These are phyloP conservation scores for Heterochromis multidens DNA, from an alignment of 2,113 vertebrate genomes.

Conservation along the genomic window DNA sequence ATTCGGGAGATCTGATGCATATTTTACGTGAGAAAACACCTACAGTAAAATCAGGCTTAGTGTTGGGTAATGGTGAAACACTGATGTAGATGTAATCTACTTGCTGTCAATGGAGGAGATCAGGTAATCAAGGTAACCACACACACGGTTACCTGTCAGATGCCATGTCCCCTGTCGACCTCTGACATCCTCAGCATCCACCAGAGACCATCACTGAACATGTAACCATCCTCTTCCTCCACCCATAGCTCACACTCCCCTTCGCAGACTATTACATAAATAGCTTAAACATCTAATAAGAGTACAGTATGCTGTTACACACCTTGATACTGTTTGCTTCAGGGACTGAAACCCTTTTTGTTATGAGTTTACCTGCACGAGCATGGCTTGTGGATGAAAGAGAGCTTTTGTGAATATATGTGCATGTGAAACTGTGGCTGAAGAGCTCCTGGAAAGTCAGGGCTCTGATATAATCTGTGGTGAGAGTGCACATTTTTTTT, in stretches of 20 bases:
- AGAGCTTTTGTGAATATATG: neutral
- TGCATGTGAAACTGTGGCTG: neutral
- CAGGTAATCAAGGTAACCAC: neutral
- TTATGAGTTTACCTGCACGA: neutral
- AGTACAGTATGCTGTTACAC: neutral
- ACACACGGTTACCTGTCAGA: neutral
- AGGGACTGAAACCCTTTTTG: neutral
- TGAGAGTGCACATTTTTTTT: neutral
- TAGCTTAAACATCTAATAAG: neutral
- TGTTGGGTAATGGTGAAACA: neutral
- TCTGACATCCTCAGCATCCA: conserved; percentile 4
- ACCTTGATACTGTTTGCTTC: neutral
- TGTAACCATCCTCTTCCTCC: neutral
- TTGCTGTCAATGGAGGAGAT: conserved; percentile 5
- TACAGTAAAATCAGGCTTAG: neutral
- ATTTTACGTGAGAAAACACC: neutral
- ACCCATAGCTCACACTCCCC: neutral
- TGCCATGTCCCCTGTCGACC: neutral
- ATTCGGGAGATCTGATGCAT: neutral
- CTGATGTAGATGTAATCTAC: neutral
- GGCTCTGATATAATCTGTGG: neutral
- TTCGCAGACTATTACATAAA: neutral
- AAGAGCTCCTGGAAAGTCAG: neutral
- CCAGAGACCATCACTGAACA: neutral
- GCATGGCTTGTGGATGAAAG: neutral